Base-by-base conservation (phyloP, 2,888 invertebrate species). In the Drosophila parthenogenetica region DNA sequence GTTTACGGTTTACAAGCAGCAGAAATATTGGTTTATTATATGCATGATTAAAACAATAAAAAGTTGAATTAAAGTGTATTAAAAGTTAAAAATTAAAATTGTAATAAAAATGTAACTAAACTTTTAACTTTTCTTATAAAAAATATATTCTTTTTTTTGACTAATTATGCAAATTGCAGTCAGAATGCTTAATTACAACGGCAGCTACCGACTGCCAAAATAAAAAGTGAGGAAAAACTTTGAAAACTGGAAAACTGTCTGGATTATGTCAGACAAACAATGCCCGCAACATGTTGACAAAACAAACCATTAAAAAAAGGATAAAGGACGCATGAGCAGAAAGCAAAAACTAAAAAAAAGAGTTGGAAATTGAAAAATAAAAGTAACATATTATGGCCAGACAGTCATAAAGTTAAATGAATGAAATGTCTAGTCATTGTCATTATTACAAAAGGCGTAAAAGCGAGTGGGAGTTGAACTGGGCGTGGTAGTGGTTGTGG, bases 311-410 rank as follows among this genome's bases (percentile, higher is more conserved):
- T 50, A 54, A 50, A 49, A 54, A 49, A 40, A 25, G 22, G 16
- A 37, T 16, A 17, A 58, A 45, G 16, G 35, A 35, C 35, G 35
- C 13, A 13, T 19, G 16, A 16, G 37, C 16, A 13, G 14, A 13
- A 43, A 22, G 19, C 13, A 45, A 7, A 5, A 45, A 22, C 25
- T 29, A 29, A 5, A 22, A 29, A 48, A 58, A 68, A 57, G 80
- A 81, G 80, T 82, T 87, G 68, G 61, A 81, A 88, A 90, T 89
- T 90, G 87, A 89, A 89, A 90, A 90, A 90, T 89, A 90, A 90
- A 91, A 90, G 87, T 87, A 58, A 69, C 49, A 60, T 59, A 48
- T 73, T 59, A 48, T 59, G 11, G 57, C 55, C 43, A 60, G 55
- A 45, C 67, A 62, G 82, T 54, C 86, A 87, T 87, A 80, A 87